Evolutionary conservation across 2,113 vertebrate species (phyloP), one percentile per base, ranked within the genome.

Genomic region (Herpetotheres cachinnans): DNA sequence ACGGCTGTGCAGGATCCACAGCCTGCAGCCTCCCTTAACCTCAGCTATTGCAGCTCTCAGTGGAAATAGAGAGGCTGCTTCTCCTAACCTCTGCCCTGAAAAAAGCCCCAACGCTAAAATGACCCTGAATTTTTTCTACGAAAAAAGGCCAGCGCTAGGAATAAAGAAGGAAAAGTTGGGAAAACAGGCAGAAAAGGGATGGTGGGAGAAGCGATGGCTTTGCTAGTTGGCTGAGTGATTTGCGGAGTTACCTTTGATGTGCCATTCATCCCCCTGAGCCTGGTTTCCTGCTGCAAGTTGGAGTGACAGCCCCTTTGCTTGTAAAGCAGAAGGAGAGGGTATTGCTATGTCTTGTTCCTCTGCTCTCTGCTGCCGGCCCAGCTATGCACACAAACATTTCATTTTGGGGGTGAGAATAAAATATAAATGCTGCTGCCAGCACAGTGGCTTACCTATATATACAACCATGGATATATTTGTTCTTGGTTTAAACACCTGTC

Each of bases 331-430:
- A 77, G 84, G 61, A 62, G 10, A 66, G 8, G 27, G 7, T 17
- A 26, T 14, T 1, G 1, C 58, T 66, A 25, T 2, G 4, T 0
- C 0, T 49, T 42, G n/a, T 49, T 65, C 8, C 44, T 84, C n/a
- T 49, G 65, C 36, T 83, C 26, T 36, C 55, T 62, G 63, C 79
- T 77, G 47, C 40, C 1, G 8, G 56, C 61, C 67, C 50, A 61
- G 49, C 44, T 62, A 18, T 5, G 7, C 5, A 26, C 7, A 18
- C 44, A 42, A 7, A 56, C 38, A 36, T 27, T 76, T 52, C 34
- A 61, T 59, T 88, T 67, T 78, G 18, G 15, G 40, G n/a, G 10
- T 34, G 32, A 71, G n/a, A 54, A 63, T 13, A 59, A 66, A 91
- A 78, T 13, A 63, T 0, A 62, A 55, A 27, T 0, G 1, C 22